phyloP scores from a whole-genome alignment of 2,113 vertebrate genomes.

The Grus americana region DNA sequence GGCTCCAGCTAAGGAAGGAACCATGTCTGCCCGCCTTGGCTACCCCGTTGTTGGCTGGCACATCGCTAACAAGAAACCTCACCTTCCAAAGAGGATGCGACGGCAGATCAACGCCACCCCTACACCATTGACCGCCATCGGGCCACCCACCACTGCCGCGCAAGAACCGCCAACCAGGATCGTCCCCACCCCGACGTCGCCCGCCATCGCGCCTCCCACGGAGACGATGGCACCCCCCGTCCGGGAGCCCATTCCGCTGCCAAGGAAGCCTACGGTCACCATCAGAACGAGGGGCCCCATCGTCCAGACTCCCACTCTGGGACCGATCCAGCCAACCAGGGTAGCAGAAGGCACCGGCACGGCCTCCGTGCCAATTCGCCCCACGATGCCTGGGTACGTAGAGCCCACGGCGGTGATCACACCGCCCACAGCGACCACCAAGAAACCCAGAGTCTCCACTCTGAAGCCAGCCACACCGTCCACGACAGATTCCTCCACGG shows the following conservation, averaged over 20 bases:
- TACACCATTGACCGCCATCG: constrained; percentile 87
- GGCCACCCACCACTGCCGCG: constrained; percentile 85
- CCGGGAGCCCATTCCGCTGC: constrained; percentile 87
- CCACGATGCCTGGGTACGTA: constrained; percentile 84
- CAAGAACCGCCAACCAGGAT: constrained; percentile 87
- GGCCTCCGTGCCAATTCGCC: constrained; percentile 79
- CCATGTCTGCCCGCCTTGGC: constrained; percentile 90
- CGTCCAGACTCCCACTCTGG: constrained; percentile 88
- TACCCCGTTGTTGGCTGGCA: constrained; percentile 98
- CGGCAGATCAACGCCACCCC: constrained; percentile 93
- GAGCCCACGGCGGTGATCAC: constrained; percentile 87
- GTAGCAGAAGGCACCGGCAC: constrained; percentile 84
- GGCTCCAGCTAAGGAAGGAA: constrained; percentile 89
- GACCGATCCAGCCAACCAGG: constrained; percentile 89
- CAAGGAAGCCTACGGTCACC: constrained; percentile 88
- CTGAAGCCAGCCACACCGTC: constrained; percentile 77
- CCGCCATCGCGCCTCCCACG: constrained; percentile 87
- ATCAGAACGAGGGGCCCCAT: constrained; percentile 89
- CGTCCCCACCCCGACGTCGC: constrained; percentile 90
- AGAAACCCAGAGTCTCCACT: constrained; percentile 82
- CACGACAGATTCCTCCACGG: constrained; percentile 78
- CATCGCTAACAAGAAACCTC: constrained; percentile 94
- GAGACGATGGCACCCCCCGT: constrained; percentile 85
- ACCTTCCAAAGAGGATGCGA: constrained; percentile 86
- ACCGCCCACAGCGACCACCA: constrained; percentile 84